Evolutionary conservation across 2,113 vertebrate species (phyloP).

Genomic region (Trematocara macrostoma): DNA sequence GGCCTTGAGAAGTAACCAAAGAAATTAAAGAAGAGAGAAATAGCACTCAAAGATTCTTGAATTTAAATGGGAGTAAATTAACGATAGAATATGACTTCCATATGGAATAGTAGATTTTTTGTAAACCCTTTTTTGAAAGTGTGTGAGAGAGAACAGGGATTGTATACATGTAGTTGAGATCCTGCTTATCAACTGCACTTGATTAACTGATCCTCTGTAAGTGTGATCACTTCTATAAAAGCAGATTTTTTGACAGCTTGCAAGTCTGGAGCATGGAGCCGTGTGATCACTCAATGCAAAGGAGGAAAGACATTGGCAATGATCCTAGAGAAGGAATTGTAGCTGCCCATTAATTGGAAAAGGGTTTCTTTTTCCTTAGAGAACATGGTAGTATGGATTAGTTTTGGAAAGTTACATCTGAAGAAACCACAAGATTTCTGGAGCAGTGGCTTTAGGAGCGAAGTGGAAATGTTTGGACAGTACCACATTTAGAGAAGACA

Average conservation of each 20-base stretch:
- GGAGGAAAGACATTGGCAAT: not conserved
- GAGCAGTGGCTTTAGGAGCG: not conserved
- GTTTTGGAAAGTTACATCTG: not conserved
- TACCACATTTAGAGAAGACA: not conserved
- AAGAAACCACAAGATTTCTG: not conserved
- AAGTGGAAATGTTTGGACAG: not conserved
- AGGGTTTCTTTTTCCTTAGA: not conserved
- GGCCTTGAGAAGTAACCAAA: not conserved
- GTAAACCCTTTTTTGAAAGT: not conserved
- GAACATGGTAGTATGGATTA: not conserved
- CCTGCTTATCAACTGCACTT: not conserved
- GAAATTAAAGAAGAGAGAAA: not conserved
- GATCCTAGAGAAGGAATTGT: not conserved
- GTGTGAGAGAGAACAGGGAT: not conserved
- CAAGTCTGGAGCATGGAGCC: not conserved
- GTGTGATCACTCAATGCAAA: not conserved
- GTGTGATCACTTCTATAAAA: not conserved
- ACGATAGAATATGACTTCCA: not conserved
- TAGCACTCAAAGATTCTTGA: not conserved
- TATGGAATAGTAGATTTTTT: not conserved
- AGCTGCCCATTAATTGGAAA: not conserved
- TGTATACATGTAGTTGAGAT: not conserved
- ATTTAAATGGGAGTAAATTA: not conserved
- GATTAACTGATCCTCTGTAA: not conserved
- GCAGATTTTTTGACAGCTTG: not conserved